Evolutionary conservation across 2,113 vertebrate species (phyloP).

Genomic region (Scomber scombrus): DNA sequence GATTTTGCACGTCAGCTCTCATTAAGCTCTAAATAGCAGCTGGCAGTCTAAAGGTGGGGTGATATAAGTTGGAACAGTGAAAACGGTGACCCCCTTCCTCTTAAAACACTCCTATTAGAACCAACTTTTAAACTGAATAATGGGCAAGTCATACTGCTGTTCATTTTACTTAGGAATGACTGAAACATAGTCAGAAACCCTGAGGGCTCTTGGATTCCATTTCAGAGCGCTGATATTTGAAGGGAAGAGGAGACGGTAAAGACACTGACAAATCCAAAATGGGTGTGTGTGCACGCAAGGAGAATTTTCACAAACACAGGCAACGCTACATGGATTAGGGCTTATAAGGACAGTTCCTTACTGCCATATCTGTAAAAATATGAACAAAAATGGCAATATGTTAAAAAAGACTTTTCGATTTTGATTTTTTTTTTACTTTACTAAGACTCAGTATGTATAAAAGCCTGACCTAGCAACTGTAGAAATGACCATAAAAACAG

Average conservation of each 20-base stretch:
- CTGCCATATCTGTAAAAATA: too few species aligned
- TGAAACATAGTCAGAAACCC: slow-evolving; percentile 59
- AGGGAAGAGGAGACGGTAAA: slow-evolving; percentile 54
- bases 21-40: neutral
- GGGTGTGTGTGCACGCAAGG: slow-evolving; percentile 19
- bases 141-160: slow-evolving; percentile 32
- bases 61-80: neutral
- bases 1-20: neutral
- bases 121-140: slow-evolving; percentile 42
- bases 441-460: too few species aligned
- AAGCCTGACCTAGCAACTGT: too few species aligned
- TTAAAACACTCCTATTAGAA: slow-evolving; percentile 2
- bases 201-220: slow-evolving; percentile 58
- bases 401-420: neutral
- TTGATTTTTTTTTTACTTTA: neutral
- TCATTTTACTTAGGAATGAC: slow-evolving; percentile 52
- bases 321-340: slow-evolving; percentile 9
- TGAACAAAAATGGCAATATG: too few species aligned
- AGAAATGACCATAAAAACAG: too few species aligned
- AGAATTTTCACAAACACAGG: slow-evolving; percentile 26
- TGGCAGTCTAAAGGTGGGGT: neutral
- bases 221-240: slow-evolving; percentile 68
- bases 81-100: slow-evolving; percentile 22
- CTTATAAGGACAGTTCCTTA: neutral
- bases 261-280: slow-evolving; percentile 66